phyloP scores from a whole-genome alignment of 1,140 invertebrate species.

The Diachasmimorpha longicaudata region DNA sequence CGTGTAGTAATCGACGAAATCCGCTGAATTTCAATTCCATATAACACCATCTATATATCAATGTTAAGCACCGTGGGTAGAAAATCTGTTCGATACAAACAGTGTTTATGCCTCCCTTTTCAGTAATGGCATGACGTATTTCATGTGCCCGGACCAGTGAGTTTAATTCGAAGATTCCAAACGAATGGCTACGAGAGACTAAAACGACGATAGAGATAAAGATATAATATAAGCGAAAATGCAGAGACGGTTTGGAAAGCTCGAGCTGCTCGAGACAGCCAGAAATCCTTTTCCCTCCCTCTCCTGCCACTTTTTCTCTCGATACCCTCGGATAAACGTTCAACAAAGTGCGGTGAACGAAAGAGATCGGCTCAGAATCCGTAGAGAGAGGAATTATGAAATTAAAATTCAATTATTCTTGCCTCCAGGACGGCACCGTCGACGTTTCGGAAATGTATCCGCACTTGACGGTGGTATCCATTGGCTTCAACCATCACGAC shows the following conservation, averaged over 20 bases:
- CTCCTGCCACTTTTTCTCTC: background rate
- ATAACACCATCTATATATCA: background rate
- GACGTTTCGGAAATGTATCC: background rate
- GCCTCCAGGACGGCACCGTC: constrained; percentile 5
- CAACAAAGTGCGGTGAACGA: background rate
- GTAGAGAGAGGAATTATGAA: constrained; percentile 10
- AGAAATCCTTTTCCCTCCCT: background rate
- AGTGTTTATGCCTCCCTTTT: background rate
- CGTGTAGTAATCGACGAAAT: background rate
- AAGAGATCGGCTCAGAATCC: constrained; percentile 12
- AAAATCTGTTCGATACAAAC: constrained; percentile 9
- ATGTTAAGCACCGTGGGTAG: constrained; percentile 9
- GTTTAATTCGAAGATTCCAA: constrained; percentile 14
- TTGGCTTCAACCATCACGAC: background rate
- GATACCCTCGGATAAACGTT: constrained; percentile 14
- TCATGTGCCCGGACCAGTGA: constrained; percentile 11
- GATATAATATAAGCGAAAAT: constrained; percentile 10
- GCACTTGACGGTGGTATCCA: background rate
- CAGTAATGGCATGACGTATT: background rate
- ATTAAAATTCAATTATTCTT: constrained; percentile 16
- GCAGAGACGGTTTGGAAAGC: background rate
- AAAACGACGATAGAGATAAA: constrained; percentile 7
- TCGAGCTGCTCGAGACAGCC: constrained; percentile 5
- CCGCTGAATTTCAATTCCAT: background rate
- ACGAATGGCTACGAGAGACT: constrained; percentile 9